phyloP scores from a whole-genome alignment of 2,888 invertebrate genomes.

The Orthonychiurus folsomi region DNA sequence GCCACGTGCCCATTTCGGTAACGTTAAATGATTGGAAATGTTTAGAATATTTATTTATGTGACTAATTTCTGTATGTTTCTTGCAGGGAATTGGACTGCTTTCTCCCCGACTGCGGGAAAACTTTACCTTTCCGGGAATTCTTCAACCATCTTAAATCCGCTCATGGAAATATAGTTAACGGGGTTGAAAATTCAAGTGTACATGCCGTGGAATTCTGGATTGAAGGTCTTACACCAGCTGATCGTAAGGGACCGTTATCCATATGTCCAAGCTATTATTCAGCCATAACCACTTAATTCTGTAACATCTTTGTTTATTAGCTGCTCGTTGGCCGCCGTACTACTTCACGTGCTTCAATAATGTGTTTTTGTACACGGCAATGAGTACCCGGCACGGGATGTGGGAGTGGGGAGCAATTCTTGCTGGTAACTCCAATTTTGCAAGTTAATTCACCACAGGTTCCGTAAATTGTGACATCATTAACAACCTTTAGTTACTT shows the following conservation, averaged over 20 bases:
- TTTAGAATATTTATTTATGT: neutral
- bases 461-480: slow-evolving; percentile 21
- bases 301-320: too few relatives aligned
- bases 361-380: slow-evolving; percentile 26
- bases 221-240: slow-evolving; percentile 24
- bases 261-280: too few relatives aligned
- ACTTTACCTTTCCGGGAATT: slow-evolving; percentile 21
- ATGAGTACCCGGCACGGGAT: slow-evolving; percentile 25
- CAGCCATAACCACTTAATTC: too few relatives aligned
- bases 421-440: slow-evolving; percentile 21
- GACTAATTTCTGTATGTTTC: neutral
- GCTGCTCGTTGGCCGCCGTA: slow-evolving; percentile 30
- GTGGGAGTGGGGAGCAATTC: slow-evolving; percentile 29
- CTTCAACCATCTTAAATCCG: slow-evolving; percentile 21
- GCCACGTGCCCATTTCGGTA: slow-evolving; percentile 18
- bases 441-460: slow-evolving; percentile 9
- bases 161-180: slow-evolving; percentile 25
- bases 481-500: neutral
- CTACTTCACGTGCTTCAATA: slow-evolving; percentile 27
- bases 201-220: slow-evolving; percentile 29
- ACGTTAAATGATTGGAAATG: neutral
- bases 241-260: too few relatives aligned
- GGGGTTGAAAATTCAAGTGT: slow-evolving; percentile 19
- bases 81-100: slow-evolving; percentile 21
- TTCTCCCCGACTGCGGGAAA: slow-evolving; percentile 21